Base-by-base conservation (phyloP, 2,113 vertebrate species). In the Pseudorectes ferrugineus region DNA sequence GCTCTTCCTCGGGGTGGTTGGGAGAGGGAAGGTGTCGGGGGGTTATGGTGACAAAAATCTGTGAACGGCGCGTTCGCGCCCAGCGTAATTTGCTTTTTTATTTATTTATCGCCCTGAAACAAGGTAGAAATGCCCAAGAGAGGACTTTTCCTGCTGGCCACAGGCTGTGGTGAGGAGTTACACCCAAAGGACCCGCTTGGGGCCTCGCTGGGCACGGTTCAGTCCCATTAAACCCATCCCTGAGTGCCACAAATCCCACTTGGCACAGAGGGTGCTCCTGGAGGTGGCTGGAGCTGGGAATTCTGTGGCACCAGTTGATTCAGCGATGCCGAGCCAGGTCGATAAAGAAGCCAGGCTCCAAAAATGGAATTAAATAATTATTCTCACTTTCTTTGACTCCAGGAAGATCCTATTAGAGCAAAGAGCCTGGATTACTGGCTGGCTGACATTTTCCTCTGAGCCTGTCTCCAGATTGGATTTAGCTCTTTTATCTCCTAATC, bases 401-500 rank as follows among this genome's bases (percentile, higher is more conserved):
- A 23, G 67, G 85, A 88, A 35, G 36, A 92, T 80, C 85, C 91
- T 92, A 72, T 81, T 85, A 78, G 76, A 51, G 79, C 55, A 82
- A 72, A 91, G 71, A 86, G 74, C 72, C 88, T 28, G 84, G 94
- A 82, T 96, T 93, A 80, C 73, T 10, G 62, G 20, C 85, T 36
- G 67, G 35, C 94, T 96, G 81, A 70, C 77, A 66, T 91, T 89
- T 96, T 77, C 95, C 85, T 40, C 68, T 74, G 92, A 91, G 94
- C 82, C 48, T 77, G 95, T 88, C 88, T 93, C 75, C 67, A 72
- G 71, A 83, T 74, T 85, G 93, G 94, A 95, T 93, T 96, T 94
- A 42, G 42, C 24, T 58, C 74, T 82, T 95, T 95, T 92, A 95
- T 92, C 94, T 96, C 96, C 58, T 93, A 96, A 96, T 95, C 88